Conservation (phyloP, 2,113 vertebrate genomes). For the Cinclus mexicanus region DNA sequence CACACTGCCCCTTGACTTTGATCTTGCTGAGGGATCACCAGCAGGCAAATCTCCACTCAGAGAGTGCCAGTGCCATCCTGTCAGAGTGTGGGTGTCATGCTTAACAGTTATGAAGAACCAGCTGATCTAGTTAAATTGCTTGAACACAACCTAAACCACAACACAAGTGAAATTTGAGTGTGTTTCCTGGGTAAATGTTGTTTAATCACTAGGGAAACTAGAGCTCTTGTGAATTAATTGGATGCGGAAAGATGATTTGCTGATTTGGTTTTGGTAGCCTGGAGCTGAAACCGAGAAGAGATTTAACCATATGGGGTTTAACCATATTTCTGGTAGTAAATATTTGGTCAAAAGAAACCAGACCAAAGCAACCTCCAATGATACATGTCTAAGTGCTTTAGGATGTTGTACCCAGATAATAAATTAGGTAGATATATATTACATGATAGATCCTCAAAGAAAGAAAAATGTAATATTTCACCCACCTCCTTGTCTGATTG, state of each 20-base stretch:
- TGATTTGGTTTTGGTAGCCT: not conserved
- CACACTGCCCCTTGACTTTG: not conserved
- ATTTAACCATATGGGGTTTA: not conserved
- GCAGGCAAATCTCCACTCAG: not conserved
- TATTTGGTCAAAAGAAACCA: not conserved
- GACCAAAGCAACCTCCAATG: not conserved
- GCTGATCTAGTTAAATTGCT: not conserved
- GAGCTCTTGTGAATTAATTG: not conserved
- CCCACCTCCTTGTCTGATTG: not conserved
- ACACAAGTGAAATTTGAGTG: not conserved
- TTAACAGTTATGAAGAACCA: not conserved
- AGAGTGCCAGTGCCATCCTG: not conserved
- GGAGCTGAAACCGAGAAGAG: not conserved
- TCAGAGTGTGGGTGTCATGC: not conserved
- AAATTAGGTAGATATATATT: not conserved
- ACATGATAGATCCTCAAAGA: not conserved
- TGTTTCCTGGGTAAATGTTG: not conserved
- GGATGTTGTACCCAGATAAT: not conserved
- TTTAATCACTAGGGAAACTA: not conserved
- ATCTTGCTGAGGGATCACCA: not conserved
- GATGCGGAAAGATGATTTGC: not conserved
- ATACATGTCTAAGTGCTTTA: not conserved
- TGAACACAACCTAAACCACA: not conserved
- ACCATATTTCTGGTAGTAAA: not conserved
- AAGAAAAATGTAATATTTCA: not conserved